Evolutionary conservation across 2,113 vertebrate genomes (phyloP).

Genomic region (Bungarus multicinctus): DNA sequence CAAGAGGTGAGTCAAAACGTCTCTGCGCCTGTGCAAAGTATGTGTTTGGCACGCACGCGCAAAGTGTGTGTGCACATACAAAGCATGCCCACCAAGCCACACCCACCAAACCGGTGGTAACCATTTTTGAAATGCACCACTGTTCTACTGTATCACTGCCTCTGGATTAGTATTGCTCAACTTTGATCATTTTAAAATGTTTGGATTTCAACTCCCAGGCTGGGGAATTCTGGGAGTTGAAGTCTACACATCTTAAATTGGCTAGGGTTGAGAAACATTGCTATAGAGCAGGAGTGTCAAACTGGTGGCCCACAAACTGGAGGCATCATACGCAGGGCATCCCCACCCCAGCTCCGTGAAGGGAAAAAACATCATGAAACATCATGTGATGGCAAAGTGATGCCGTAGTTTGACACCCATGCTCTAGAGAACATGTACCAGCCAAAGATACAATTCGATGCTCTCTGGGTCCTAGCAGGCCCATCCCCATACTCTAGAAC

Average conservation of each 20-base stretch:
- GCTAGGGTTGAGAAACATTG: neutral
- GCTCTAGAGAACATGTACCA: neutral
- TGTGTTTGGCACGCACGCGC: too few relatives aligned
- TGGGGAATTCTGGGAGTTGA: neutral
- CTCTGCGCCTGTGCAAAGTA: too few relatives aligned
- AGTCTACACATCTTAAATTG: neutral
- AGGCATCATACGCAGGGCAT: too few relatives aligned
- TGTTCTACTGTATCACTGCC: neutral
- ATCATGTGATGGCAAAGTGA: too few relatives aligned
- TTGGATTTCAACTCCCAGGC: neutral
- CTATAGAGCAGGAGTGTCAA: neutral
- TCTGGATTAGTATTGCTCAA: neutral
- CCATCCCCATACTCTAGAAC: neutral
- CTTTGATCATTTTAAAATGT: neutral
- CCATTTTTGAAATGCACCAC: too few relatives aligned
- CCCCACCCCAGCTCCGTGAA: too few relatives aligned
- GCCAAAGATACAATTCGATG: neutral
- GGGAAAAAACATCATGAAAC: too few relatives aligned
- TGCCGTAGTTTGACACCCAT: rapidly evolving
- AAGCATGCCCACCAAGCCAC: too few relatives aligned
- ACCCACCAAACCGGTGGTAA: too few relatives aligned
- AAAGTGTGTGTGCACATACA: too few relatives aligned
- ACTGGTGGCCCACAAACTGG: too few relatives aligned
- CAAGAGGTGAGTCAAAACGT: too few relatives aligned
- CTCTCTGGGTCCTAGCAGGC: neutral